Base-by-base conservation (phyloP, 2,113 vertebrate species). In the Channa argus region DNA sequence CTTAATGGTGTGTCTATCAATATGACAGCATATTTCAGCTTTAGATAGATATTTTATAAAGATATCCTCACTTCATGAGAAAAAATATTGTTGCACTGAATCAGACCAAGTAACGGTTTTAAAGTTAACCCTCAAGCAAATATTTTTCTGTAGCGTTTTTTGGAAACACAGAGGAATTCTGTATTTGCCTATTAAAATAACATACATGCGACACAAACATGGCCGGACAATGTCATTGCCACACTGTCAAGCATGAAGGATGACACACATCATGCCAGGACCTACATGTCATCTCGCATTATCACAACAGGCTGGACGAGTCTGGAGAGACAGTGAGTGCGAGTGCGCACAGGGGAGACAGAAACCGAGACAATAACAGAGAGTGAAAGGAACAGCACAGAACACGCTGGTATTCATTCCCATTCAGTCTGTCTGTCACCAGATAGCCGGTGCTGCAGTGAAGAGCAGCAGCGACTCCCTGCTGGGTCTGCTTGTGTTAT, bases 221-320 rank as follows among this genome's bases (percentile, higher is more conserved):
- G 56, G 79, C 86, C 78, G 79, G 86, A 77, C 82, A 82, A 80
- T 85, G 77, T 68, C 76, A 67, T 71, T 50, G 72, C 68, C 81
- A 75, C 34, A 61, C 83, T 63, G 67, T 74, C 54, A 45, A 85
- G 87, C 69, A 69, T 88, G 83, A 88, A 80, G 67, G 83, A 91
- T 91, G 89, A 90, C 89, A 89, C 82, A 71, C 82, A 74, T 91
- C 86, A 82, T 46, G 78, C 56, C 69, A 39, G 77, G 81, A 86
- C 83, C 72, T 53, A 70, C 10, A 53, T 91, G 88, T 91, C 90
- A 86, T 56, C 76, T 83, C 65, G 51, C 65, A 84, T 91, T 86
- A 91, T 91, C 71, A 34, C 84, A 83, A 71, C 77, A 79, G 80
- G 79, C 77, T 52, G 84, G 81, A 69, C 46, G 38, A 68, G 77